Base-by-base conservation (phyloP, 2,888 invertebrate species). In the Cryptocephalus moraei region DNA sequence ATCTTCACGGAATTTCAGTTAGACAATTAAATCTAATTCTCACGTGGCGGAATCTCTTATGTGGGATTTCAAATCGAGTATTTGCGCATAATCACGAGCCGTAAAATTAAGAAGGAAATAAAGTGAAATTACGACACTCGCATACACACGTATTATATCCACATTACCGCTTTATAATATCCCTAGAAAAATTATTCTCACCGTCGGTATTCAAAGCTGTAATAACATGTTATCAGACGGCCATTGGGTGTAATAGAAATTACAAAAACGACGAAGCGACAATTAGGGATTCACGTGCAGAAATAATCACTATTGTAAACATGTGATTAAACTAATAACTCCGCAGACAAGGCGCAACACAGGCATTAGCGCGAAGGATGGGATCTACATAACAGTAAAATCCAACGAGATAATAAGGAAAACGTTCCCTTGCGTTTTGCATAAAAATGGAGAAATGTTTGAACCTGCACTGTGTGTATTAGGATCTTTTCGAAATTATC, bases 211-310 rank as follows among this genome's bases (percentile, higher is more conserved):
- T 47, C 44, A 44, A 41, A 48, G n/a, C 33, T 49, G 22, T 53
- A 53, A 53, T 53, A 48, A 39, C 46, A 51, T 54, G 42, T 50
- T 50, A 56, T 55, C 53, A 50, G 44, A 42, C 41, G 52, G 52
- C 48, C 54, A 50, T 53, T 54, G 56, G 57, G 55, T 55, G 57
- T 58, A 55, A 60, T 60, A 58, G 60, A 58, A 63, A 60, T 61
- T 59, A 59, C 56, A 11, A 54, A 59, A 62, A 55, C 54, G 52
- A 46, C 50, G 56, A 56, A 55, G 55, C 52, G 53, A 58, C 58
- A 63, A 64, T 63, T 63, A 62, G 52, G 55, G 56, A 60, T 61
- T 63, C 63, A 60, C 63, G 62, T 62, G 61, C 57, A 64, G 59
- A 61, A 60, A 62, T 63, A 63, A 65, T 63, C 60, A 62, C 55